These are phyloP conservation scores for Scytalopus superciliaris DNA, from an alignment of 2,113 vertebrate species.

Conservation along the genomic window DNA sequence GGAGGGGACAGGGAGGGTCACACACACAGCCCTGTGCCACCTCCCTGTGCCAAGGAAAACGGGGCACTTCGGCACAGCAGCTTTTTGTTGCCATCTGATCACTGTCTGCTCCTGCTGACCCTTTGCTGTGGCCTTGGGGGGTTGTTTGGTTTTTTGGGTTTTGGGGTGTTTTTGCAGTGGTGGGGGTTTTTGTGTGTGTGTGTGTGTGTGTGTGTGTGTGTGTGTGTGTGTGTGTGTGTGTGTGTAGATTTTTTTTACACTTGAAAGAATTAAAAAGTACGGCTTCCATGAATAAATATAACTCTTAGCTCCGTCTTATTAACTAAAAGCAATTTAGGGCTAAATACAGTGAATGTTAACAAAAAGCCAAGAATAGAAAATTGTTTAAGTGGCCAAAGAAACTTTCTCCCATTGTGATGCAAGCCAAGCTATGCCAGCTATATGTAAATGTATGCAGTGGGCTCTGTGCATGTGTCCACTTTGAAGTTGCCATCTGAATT, in stretches of 20 bases:
- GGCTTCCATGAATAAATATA: conserved; percentile 74
- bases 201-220: too few species aligned
- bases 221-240: too few species aligned
- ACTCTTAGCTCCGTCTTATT: conserved; percentile 68
- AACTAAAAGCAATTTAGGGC: conserved; percentile 69
- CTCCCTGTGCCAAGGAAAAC: background rate
- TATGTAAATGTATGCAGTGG: conserved; percentile 83
- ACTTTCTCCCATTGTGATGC: conserved; percentile 77
- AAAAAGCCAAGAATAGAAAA: conserved; percentile 77
- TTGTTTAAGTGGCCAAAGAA: conserved; percentile 84
- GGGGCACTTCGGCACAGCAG: background rate
- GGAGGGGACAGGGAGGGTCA: background rate
- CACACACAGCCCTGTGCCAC: background rate
- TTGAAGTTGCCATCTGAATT: conserved; percentile 86
- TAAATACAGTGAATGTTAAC: conserved; percentile 78
- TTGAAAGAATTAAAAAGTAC: conserved; percentile 74
- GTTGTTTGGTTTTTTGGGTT: background rate
- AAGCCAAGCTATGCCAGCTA: conserved; percentile 81
- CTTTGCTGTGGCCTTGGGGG: background rate
- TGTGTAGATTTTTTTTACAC: conserved; percentile 1
- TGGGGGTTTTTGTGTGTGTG: too few species aligned
- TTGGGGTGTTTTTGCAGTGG: background rate
- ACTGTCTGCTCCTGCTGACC: conserved; percentile 55
- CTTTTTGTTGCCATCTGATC: conserved; percentile 44
- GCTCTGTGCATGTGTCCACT: conserved; percentile 78